Evolutionary conservation across 2,113 vertebrate species (phyloP).

Genomic region (Grammomys surdaster): DNA sequence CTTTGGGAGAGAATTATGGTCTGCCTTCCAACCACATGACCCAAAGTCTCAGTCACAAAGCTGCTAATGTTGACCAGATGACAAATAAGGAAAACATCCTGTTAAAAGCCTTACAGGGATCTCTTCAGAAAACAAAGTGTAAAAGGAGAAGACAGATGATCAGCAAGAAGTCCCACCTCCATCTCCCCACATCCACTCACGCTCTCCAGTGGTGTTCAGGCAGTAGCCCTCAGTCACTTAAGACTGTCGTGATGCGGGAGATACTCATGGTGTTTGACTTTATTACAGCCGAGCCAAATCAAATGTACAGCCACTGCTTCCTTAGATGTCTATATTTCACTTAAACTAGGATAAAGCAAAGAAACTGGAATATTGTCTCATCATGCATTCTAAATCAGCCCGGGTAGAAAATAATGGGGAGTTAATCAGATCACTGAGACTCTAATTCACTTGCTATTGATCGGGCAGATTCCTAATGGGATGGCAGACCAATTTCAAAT

Average conservation of each 20-base stretch:
- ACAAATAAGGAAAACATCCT: not conserved
- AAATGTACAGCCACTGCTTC: constrained; percentile 89
- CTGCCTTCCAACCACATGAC: constrained; percentile 62
- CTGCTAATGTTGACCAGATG: constrained; percentile 65
- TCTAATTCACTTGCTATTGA: constrained; percentile 98
- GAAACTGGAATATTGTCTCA: constrained; percentile 94
- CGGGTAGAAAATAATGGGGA: constrained; percentile 96
- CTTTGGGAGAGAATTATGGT: constrained; percentile 67
- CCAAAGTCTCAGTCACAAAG: constrained; percentile 42
- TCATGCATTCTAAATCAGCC: constrained; percentile 94
- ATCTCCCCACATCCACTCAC: constrained; percentile 29
- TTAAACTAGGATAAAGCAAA: constrained; percentile 92
- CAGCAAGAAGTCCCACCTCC: not conserved
- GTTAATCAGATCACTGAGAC: constrained; percentile 98
- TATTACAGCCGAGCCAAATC: constrained; percentile 87
- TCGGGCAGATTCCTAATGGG: constrained; percentile 95
- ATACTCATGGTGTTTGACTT: constrained; percentile 88
- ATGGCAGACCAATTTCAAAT: constrained; percentile 94
- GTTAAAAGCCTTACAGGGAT: not conserved
- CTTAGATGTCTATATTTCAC: constrained; percentile 91
- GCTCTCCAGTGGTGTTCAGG: not conserved
- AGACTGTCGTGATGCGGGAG: constrained; percentile 77
- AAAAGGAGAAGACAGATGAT: constrained; percentile 36
- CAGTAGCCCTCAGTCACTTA: constrained; percentile 77
- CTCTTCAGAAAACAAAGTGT: constrained; percentile 6